A percentile compares a stretch with the other conserved stretches of the same genome.
Conservation (phyloP, 53 echinoderm and acorn worm genomes). For the Echinarachnius parma region DNA sequence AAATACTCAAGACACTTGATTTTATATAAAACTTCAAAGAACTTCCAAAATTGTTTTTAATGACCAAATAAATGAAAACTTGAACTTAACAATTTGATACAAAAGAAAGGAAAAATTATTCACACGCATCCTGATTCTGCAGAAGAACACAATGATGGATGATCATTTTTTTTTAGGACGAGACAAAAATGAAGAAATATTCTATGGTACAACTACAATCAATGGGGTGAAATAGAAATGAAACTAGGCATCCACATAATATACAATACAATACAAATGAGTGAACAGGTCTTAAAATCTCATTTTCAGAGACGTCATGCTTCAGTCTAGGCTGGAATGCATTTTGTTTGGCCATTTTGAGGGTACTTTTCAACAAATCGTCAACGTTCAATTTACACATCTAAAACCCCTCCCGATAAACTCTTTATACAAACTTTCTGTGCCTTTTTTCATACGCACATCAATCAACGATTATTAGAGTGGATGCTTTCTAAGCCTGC, state of each 20-base stretch:
- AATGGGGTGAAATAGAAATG: neutral
- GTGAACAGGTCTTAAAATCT: conserved; percentile 19
- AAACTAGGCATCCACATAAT: conserved; percentile 14
- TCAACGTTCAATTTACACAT: conserved; percentile 41
- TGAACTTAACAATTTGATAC: conserved; percentile 34
- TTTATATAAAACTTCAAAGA: conserved; percentile 48
- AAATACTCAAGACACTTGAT: too few relatives aligned
- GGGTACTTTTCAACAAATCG: conserved; percentile 38
- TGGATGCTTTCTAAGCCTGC: too few relatives aligned
- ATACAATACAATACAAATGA: conserved; percentile 40
- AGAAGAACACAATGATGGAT: conserved; percentile 17
- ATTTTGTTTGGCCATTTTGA: conserved; percentile 25
- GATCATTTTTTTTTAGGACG: neutral
- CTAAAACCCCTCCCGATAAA: conserved; percentile 43
- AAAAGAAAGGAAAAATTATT: conserved; percentile 22
- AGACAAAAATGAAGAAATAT: conserved; percentile 15
- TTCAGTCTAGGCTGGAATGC: conserved; percentile 39
- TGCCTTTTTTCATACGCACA: neutral
- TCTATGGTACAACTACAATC: too few relatives aligned
- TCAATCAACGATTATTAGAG: neutral
- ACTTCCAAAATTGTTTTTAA: conserved; percentile 46
- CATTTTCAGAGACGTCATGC: neutral
- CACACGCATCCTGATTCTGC: conserved; percentile 43
- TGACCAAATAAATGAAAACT: conserved; percentile 39
- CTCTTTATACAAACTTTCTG: conserved; percentile 27